A percentile compares a stretch with the other conserved stretches of the same genome.
Conservation (phyloP, 2,888 invertebrate genomes). For the Zaprionus bogoriensis region DNA sequence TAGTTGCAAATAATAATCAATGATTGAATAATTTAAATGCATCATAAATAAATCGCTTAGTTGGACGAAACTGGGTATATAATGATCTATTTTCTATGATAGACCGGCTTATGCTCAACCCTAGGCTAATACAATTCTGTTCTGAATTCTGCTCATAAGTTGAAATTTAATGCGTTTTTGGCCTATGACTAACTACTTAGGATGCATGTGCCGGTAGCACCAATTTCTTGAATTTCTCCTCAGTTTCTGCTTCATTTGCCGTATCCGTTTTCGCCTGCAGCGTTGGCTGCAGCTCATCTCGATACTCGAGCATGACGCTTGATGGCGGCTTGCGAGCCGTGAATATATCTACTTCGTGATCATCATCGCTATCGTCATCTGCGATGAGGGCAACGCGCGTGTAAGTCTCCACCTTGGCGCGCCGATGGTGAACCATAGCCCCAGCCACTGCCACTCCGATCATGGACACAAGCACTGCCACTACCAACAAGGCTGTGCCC, state of each 20-base stretch:
- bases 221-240: slow-evolving; percentile 4
- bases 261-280: background rate
- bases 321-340: slow-evolving; percentile 12
- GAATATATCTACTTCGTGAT: slow-evolving; percentile 53
- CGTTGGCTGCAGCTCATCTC: slow-evolving; percentile 37
- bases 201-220: background rate
- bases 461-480: slow-evolving; percentile 43
- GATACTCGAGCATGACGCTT: slow-evolving; percentile 42
- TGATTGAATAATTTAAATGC: slow-evolving; percentile 46
- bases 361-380: slow-evolving; percentile 57
- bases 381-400: slow-evolving; percentile 71
- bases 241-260: background rate
- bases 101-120: background rate
- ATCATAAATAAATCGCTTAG: slow-evolving; percentile 32
- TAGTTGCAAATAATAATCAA: too few relatives aligned
- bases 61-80: background rate
- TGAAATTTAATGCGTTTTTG: background rate
- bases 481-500: slow-evolving; percentile 62
- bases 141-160: slow-evolving; percentile 1
- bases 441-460: slow-evolving; percentile 36
- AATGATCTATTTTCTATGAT: background rate
- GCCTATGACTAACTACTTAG: background rate
- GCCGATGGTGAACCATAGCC: slow-evolving; percentile 40
- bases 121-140: background rate
- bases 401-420: slow-evolving; percentile 55